phyloP scores from a whole-genome alignment of 2,113 vertebrate genomes.

The Leucopternis melanops region DNA sequence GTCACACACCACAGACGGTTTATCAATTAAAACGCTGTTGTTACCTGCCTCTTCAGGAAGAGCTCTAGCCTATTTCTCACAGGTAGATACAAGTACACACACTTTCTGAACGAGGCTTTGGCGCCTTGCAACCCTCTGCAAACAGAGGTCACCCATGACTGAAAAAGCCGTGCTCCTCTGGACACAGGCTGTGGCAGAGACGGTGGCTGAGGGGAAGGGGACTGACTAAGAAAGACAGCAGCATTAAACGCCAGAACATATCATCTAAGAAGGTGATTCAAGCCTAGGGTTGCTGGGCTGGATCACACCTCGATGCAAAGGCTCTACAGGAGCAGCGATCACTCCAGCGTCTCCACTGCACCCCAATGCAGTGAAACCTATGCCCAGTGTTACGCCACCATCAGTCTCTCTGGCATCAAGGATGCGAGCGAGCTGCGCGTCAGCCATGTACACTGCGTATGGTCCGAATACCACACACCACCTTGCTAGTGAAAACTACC shows the following conservation, averaged over 20 bases:
- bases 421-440: accelerated
- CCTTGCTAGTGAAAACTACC: not conserved
- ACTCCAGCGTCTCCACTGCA: not conserved
- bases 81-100: not conserved
- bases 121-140: not conserved
- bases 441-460: accelerated
- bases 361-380: not conserved
- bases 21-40: accelerated
- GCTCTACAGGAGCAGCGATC: not conserved
- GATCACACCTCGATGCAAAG: not conserved
- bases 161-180: accelerated
- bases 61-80: not conserved
- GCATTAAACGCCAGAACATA: not conserved
- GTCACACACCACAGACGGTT: accelerated
- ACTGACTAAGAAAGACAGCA: not conserved
- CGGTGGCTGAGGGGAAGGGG: not conserved
- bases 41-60: not conserved
- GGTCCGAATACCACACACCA: accelerated
- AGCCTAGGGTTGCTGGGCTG: slow-evolving; percentile 2
- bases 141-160: not conserved
- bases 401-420: not conserved
- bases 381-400: accelerated
- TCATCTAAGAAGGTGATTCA: not conserved
- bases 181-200: not conserved
- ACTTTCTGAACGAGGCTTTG: not conserved